These are phyloP conservation scores for Bos taurus DNA, from an alignment of 2,113 vertebrate genomes.

Conservation along the genomic window DNA sequence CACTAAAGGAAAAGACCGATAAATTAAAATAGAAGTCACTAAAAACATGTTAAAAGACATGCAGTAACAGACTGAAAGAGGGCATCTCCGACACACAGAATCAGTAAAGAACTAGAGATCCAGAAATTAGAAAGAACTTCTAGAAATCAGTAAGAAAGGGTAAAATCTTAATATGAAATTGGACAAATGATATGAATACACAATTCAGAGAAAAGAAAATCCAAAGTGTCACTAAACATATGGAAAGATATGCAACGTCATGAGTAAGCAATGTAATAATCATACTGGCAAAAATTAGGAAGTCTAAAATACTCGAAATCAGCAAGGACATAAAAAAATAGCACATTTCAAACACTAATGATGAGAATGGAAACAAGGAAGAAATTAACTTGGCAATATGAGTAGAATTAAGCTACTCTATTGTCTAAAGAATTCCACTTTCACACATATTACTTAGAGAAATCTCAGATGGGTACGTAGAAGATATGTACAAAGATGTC, in stretches of 20 bases:
- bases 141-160: background rate
- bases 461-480: background rate
- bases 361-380: background rate
- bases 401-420: background rate
- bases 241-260: background rate
- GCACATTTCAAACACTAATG: background rate
- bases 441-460: background rate
- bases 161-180: background rate
- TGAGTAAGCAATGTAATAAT: background rate
- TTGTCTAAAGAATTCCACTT: background rate
- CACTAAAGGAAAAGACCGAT: background rate
- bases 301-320: background rate
- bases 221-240: background rate
- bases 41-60: background rate
- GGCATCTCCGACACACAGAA: background rate
- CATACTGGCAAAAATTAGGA: background rate
- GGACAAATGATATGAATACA: background rate
- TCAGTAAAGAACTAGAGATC: background rate
- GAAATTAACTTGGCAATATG: background rate
- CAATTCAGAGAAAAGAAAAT: conserved; percentile 24
- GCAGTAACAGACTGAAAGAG: background rate
- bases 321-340: background rate
- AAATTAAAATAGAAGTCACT: background rate
- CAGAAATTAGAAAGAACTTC: background rate
- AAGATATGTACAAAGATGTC: background rate